phyloP scores from a whole-genome alignment of 2,888 invertebrate species.

The Cylloceria caligata region DNA sequence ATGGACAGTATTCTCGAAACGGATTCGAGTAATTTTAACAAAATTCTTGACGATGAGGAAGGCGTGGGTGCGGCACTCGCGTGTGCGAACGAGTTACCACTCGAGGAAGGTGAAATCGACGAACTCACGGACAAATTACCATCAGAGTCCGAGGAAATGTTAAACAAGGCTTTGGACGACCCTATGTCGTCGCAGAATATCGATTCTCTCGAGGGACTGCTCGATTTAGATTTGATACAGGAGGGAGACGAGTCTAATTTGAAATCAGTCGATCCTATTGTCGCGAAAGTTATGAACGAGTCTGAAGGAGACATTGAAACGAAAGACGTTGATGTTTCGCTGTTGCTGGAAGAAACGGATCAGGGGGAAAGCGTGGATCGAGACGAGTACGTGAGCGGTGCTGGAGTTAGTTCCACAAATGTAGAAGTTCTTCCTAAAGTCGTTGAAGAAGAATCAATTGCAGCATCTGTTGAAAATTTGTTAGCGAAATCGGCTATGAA shows the following conservation, averaged over 20 bases:
- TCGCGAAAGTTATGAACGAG: conserved; percentile 55
- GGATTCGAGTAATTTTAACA: conserved; percentile 70
- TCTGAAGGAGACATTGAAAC: conserved; percentile 60
- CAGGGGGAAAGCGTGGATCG: conserved; percentile 10
- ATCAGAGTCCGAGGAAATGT: conserved; percentile 67
- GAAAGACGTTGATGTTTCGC: conserved; percentile 70
- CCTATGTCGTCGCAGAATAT: conserved; percentile 69
- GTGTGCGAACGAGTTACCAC: conserved; percentile 61
- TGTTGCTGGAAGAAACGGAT: conserved; percentile 69
- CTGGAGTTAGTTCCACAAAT: background rate
- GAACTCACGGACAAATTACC: conserved; percentile 66
- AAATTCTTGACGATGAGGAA: conserved; percentile 70
- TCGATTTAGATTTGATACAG: conserved; percentile 72
- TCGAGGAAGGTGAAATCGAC: conserved; percentile 50
- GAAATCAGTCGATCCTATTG: conserved; percentile 60
- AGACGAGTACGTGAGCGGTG: conserved; percentile 35
- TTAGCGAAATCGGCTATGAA: conserved; percentile 22
- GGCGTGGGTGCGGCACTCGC: conserved; percentile 55
- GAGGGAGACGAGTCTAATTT: conserved; percentile 58
- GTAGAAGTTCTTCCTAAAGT: conserved; percentile 14
- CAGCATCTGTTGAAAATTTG: conserved; percentile 64
- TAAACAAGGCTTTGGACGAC: conserved; percentile 70
- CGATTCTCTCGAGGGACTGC: conserved; percentile 73
- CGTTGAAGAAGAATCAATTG: conserved; percentile 32
- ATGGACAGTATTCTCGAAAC: conserved; percentile 70